Conservation (phyloP, 2,888 invertebrate genomes). For the Sepiola atlantica region DNA sequence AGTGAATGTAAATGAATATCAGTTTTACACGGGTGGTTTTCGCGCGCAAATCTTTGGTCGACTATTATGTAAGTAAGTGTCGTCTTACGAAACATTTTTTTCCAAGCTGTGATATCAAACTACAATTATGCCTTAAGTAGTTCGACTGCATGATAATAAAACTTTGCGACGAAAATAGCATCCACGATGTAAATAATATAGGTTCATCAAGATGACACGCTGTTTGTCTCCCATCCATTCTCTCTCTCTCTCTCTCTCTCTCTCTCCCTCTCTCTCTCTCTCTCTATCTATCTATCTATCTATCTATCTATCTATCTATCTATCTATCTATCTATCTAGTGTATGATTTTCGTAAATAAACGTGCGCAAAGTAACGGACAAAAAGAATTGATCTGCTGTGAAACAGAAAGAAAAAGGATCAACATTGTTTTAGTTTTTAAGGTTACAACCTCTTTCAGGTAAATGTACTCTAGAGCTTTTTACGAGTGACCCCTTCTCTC, state of each 20-base stretch:
- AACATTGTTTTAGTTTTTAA: no score
- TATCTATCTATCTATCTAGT: neutral
- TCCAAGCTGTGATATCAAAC: neutral
- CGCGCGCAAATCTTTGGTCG: neutral
- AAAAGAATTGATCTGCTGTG: no score
- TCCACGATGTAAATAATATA: neutral
- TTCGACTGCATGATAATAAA: neutral
- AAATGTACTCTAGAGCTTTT: no score
- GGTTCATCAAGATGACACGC: neutral
- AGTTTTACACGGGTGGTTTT: no score
- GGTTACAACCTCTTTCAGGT: no score
- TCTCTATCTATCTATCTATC: neutral
- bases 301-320: constrained; percentile 14
- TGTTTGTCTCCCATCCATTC: no score
- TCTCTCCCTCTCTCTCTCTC: neutral
- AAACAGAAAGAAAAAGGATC: no score
- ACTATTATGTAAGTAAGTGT: neutral
- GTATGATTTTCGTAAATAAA: no score
- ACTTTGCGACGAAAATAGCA: neutral
- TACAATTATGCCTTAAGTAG: neutral
- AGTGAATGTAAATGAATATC: no score
- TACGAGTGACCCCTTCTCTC: no score
- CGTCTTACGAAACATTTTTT: neutral
- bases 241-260: no score
- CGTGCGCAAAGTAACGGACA: no score